A percentile compares a stretch with the other conserved stretches of the same genome.
phyloP scores from a whole-genome alignment of 2,888 invertebrate genomes.

The Vesta saturnalis region DNA sequence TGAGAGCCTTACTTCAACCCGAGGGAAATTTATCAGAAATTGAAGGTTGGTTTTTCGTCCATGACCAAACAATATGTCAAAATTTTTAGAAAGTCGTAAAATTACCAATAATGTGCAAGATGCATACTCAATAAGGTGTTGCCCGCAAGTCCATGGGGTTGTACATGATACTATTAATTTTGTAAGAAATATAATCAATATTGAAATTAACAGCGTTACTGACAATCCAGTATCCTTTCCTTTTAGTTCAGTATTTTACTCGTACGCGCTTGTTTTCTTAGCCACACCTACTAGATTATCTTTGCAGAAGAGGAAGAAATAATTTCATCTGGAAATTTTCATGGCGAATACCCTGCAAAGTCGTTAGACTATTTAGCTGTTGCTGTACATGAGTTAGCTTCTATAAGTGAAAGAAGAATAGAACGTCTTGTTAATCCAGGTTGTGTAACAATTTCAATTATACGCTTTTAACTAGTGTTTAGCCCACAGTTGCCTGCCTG shows the following conservation, averaged over 20 bases:
- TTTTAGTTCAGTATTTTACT: no score
- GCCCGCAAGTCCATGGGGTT: no score
- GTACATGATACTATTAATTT: no score
- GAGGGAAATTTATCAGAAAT: constrained; percentile 72
- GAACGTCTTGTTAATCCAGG: constrained; percentile 73
- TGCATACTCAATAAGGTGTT: no score
- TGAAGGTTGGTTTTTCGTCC: constrained; percentile 61
- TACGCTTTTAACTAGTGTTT: constrained; percentile 17
- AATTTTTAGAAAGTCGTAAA: constrained; percentile 67
- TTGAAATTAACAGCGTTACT: constrained; percentile 74
- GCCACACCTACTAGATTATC: constrained; percentile 59
- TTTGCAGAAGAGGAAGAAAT: constrained; percentile 69
- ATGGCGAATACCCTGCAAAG: constrained; percentile 77
- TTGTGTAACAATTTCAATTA: constrained; percentile 41
- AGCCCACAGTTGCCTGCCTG: constrained; percentile 70
- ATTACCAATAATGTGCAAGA: constrained; percentile 74
- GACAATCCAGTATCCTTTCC: constrained; percentile 68
- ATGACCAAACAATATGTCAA: neutral
- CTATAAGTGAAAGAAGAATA: constrained; percentile 72
- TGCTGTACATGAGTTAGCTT: constrained; percentile 71
- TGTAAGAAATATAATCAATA: constrained; percentile 67
- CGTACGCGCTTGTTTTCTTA: no score
- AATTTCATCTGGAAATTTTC: constrained; percentile 75
- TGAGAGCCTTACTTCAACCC: constrained; percentile 70
- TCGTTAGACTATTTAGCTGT: constrained; percentile 73